phyloP scores from a whole-genome alignment of 2,888 invertebrate species.

The Hipparchia sbordonii region DNA sequence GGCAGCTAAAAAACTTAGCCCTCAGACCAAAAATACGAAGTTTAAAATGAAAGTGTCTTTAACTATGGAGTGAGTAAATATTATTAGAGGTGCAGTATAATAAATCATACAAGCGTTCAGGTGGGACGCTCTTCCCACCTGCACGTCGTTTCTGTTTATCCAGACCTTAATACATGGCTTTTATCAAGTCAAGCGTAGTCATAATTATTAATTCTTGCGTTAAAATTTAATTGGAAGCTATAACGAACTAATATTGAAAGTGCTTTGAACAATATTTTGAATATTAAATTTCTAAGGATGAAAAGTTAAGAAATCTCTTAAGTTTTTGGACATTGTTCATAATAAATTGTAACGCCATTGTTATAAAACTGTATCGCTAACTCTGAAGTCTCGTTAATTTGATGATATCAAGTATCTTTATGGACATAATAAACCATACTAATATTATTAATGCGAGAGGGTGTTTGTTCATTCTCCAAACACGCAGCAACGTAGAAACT shows the following conservation, averaged over 20 bases:
- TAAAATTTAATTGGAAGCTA: constrained; percentile 16
- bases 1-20: no score
- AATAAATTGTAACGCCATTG: constrained; percentile 12
- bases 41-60: no score
- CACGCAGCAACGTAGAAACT: no score
- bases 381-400: constrained; percentile 2
- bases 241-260: constrained; percentile 16
- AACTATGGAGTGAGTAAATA: no score
- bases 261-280: background rate
- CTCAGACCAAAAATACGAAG: no score
- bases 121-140: no score
- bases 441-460: no score
- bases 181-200: constrained; percentile 8
- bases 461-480: no score
- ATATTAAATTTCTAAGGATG: constrained; percentile 10
- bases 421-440: background rate
- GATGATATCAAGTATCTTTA: background rate
- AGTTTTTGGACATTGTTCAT: constrained; percentile 9
- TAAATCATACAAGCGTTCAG: no score
- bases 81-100: no score
- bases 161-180: background rate
- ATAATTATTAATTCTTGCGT: constrained; percentile 17
- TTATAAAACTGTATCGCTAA: constrained; percentile 12
- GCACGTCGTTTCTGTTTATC: no score
- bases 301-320: constrained; percentile 5